Conservation (phyloP, 23 tunicate species). For the Halocynthia roretzi region DNA sequence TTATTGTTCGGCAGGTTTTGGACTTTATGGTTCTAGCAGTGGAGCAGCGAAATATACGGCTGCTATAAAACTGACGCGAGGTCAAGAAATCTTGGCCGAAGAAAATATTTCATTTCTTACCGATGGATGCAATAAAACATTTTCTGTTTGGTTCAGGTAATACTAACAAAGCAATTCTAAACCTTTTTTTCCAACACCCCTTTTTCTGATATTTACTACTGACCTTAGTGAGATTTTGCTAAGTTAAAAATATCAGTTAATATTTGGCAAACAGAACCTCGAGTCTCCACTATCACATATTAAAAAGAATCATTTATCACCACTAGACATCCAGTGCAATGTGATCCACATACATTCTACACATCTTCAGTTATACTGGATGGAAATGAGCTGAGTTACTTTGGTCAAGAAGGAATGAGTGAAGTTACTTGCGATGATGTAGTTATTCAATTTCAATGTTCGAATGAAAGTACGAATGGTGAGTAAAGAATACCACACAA, state of each 20-base stretch:
- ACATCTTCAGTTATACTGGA: conserved; percentile 80
- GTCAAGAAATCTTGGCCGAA: conserved; percentile 40
- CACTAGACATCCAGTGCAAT: conserved; percentile 65
- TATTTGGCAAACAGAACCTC: too few species aligned
- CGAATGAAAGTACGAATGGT: conserved; percentile 89
- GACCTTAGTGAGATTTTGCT: too few species aligned
- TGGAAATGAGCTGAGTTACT: conserved; percentile 86
- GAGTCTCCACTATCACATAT: too few species aligned
- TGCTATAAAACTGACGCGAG: conserved; percentile 35
- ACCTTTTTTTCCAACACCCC: too few species aligned
- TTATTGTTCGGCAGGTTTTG: conserved; percentile 29
- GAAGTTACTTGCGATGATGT: conserved; percentile 73
- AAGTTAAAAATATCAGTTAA: too few species aligned
- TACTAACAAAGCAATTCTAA: background rate
- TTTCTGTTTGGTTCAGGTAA: conserved; percentile 79
- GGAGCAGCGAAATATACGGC: conserved; percentile 82
- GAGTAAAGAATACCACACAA: background rate
- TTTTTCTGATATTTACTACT: too few species aligned
- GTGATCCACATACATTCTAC: conserved; percentile 73
- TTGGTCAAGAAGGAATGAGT: conserved; percentile 86
- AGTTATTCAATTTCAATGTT: conserved; percentile 81
- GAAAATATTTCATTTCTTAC: conserved; percentile 58
- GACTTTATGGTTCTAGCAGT: conserved; percentile 82
- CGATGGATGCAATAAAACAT: conserved; percentile 86
- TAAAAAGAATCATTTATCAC: too few species aligned